Conservation (phyloP, 2,888 invertebrate species). For the Willowsia nigromaculata region DNA sequence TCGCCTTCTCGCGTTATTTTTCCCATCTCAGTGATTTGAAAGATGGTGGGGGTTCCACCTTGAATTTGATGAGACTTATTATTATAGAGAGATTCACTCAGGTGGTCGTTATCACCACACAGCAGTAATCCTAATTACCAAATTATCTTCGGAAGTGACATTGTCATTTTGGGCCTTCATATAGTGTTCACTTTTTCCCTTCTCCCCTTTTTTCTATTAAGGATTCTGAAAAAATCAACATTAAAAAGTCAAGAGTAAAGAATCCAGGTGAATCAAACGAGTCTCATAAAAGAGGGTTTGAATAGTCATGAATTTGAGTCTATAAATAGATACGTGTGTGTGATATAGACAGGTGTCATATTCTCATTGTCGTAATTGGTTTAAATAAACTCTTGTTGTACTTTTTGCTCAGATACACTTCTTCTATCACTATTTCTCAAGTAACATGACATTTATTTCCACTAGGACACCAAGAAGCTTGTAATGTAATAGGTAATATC, state of each 20-base stretch:
- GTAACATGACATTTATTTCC: conserved; percentile 34
- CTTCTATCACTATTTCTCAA: not conserved
- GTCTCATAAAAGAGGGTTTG: not conserved
- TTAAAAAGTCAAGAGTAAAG: conserved; percentile 36
- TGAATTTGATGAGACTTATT: conserved; percentile 36
- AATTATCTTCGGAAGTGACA: conserved; percentile 69
- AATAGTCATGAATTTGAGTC: conserved; percentile 10
- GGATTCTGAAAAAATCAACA: not conserved
- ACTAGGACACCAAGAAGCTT: not conserved
- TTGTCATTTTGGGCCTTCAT: no score
- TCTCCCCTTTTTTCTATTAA: not conserved
- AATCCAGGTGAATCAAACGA: conserved; percentile 39
- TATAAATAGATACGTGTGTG: not conserved
- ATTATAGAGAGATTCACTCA: conserved; percentile 28
- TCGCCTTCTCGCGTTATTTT: conserved; percentile 26
- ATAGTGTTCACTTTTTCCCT: not conserved
- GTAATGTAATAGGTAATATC: not conserved
- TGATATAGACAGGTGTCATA: conserved; percentile 61
- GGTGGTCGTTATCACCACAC: conserved; percentile 58
- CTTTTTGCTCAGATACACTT: not conserved
- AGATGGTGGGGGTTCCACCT: conserved; percentile 58
- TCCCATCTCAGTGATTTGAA: conserved; percentile 58
- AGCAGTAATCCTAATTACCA: conserved; percentile 63
- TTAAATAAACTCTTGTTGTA: conserved; percentile 30
- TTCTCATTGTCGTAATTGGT: conserved; percentile 45